Conservation (phyloP, 2,888 invertebrate genomes). For the Cerceris rybyensis region DNA sequence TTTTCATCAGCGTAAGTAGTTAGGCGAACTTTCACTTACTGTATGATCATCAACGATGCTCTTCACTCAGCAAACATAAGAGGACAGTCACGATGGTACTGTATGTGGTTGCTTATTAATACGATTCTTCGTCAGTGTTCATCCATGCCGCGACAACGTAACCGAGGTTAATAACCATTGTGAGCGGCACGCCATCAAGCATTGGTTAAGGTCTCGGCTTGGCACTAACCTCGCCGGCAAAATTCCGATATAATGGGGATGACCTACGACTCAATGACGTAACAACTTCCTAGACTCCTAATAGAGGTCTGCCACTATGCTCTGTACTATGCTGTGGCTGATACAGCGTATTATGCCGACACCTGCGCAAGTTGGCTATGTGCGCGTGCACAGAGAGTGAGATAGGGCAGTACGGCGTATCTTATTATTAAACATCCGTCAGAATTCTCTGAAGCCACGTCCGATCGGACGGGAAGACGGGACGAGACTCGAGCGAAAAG, state of each 20-base stretch:
- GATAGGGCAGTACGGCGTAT: conserved; percentile 25
- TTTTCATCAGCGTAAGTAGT: not conserved
- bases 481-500: not conserved
- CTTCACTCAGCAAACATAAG: not conserved
- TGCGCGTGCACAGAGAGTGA: conserved; percentile 1
- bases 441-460: not conserved
- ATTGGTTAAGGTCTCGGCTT: conserved; percentile 63
- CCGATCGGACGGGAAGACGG: not conserved
- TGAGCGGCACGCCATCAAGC: conserved; percentile 57
- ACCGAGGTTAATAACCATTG: conserved; percentile 77
- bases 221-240: conserved; percentile 67
- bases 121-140: conserved; percentile 50
- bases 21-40: not conserved
- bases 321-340: conserved; percentile 4
- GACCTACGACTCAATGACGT: conserved; percentile 78
- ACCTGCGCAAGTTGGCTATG: conserved; percentile 46
- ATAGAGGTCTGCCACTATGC: conserved; percentile 54
- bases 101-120: conserved; percentile 50
- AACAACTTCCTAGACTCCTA: conserved; percentile 77
- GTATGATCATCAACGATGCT: not conserved
- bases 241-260: conserved; percentile 80
- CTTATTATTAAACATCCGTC: conserved; percentile 17
- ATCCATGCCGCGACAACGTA: conserved; percentile 64
- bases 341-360: conserved; percentile 55
- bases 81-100: conserved; percentile 2